phyloP scores from a whole-genome alignment of 2,113 vertebrate genomes.

The Corythoichthys intestinalis region DNA sequence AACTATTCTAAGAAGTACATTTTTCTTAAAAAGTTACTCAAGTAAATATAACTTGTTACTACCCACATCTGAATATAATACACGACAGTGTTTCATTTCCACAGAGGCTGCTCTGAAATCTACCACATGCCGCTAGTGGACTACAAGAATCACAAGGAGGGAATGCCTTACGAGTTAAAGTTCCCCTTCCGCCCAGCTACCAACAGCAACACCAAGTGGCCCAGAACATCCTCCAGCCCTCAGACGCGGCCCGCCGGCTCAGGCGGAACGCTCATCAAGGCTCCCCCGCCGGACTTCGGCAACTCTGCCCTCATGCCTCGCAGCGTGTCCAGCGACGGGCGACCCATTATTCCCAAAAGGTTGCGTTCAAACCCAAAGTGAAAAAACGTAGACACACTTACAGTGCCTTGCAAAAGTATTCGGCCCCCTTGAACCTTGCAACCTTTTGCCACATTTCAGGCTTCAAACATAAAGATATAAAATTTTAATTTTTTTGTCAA shows the following conservation, averaged over 20 bases:
- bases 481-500: too few relatives aligned
- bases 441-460: too few relatives aligned
- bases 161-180: slow-evolving; percentile 88
- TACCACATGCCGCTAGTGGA: slow-evolving; percentile 94
- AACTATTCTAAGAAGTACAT: too few relatives aligned
- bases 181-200: slow-evolving; percentile 81
- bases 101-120: slow-evolving; percentile 90
- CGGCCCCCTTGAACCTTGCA: too few relatives aligned
- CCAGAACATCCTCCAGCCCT: slow-evolving; percentile 80
- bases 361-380: slow-evolving; percentile 13
- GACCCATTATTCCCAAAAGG: slow-evolving; percentile 85
- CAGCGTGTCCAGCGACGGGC: slow-evolving; percentile 91
- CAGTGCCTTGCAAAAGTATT: too few relatives aligned
- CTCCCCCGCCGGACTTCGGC: slow-evolving; percentile 71
- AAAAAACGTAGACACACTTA: slow-evolving; percentile 6
- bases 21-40: too few relatives aligned
- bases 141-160: slow-evolving; percentile 90
- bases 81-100: slow-evolving; percentile 5
- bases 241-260: slow-evolving; percentile 65
- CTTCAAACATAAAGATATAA: too few relatives aligned
- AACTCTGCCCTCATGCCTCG: slow-evolving; percentile 81
- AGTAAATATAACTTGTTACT: too few relatives aligned
- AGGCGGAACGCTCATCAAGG: slow-evolving; percentile 80
- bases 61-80: not conserved
- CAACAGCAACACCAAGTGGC: slow-evolving; percentile 92